These are phyloP conservation scores for Orthonevra nobilis DNA, from an alignment of 2,888 invertebrate genomes.

Conservation along the genomic window DNA sequence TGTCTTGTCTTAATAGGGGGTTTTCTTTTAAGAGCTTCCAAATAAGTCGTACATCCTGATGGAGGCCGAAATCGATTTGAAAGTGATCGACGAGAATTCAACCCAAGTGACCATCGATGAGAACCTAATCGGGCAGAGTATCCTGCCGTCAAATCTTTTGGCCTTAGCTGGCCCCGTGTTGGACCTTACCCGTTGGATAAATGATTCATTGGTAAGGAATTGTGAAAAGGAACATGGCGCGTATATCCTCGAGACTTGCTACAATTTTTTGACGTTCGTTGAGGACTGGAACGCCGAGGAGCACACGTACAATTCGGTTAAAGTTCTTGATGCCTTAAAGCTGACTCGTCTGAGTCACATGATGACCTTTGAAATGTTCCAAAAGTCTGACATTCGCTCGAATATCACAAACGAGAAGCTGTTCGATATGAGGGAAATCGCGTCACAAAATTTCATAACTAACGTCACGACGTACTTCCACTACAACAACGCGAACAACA, in stretches of 20 bases:
- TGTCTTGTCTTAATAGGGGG: too few relatives aligned
- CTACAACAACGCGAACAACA: conserved; percentile 77
- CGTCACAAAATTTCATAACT: conserved; percentile 78
- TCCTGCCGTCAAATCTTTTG: conserved; percentile 77
- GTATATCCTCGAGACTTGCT: conserved; percentile 76
- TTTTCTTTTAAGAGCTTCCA: conserved; percentile 76
- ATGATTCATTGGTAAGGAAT: conserved; percentile 76
- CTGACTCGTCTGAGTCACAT: conserved; percentile 75
- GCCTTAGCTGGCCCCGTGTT: conserved; percentile 76
- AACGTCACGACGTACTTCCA: conserved; percentile 79
- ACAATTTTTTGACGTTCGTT: conserved; percentile 77
- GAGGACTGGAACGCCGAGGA: conserved; percentile 76
- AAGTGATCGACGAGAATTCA: conserved; percentile 75
- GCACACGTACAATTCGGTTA: conserved; percentile 71
- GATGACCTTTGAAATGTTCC: conserved; percentile 79
- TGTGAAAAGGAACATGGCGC: conserved; percentile 76
- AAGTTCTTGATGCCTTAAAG: conserved; percentile 75
- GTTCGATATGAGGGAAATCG: conserved; percentile 77
- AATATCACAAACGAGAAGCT: conserved; percentile 72
- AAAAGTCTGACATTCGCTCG: conserved; percentile 73
- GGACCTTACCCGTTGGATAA: conserved; percentile 77
- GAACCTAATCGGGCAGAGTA: conserved; percentile 75
- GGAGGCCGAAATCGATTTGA: conserved; percentile 78
- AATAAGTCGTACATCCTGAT: conserved; percentile 77
- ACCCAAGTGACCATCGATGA: conserved; percentile 75